These are phyloP conservation scores for Epizoanthus ramosus DNA, from an alignment of 92 coral and sea anemone genomes.

Conservation along the genomic window DNA sequence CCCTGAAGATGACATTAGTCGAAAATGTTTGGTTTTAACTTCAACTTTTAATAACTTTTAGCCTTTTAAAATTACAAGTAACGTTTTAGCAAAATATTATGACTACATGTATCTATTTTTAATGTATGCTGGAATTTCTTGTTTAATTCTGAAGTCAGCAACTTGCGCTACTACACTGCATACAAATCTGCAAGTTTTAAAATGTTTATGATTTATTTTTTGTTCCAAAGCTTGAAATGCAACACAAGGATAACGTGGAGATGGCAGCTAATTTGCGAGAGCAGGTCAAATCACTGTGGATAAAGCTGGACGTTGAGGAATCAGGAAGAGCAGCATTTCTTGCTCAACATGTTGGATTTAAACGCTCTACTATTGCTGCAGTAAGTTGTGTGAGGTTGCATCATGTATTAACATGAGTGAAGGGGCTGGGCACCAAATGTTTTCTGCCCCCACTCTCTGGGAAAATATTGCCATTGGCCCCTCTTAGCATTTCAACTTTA, in stretches of 20 bases:
- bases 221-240: slow-evolving; percentile 69
- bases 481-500: too few relatives aligned
- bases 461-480: too few relatives aligned
- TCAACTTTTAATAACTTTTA: too few relatives aligned
- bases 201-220: background rate
- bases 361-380: slow-evolving; percentile 72
- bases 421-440: background rate
- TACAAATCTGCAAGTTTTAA: background rate
- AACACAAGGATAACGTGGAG: slow-evolving; percentile 61
- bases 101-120: too few relatives aligned
- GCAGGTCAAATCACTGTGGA: slow-evolving; percentile 76
- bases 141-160: background rate
- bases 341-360: slow-evolving; percentile 70
- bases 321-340: slow-evolving; percentile 62
- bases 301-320: slow-evolving; percentile 78
- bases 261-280: slow-evolving; percentile 74
- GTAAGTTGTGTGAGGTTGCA: slow-evolving; percentile 42
- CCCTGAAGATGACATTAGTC: too few relatives aligned
- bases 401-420: background rate
- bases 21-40: too few relatives aligned
- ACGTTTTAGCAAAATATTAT: too few relatives aligned
- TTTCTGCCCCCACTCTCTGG: background rate
- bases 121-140: too few relatives aligned
- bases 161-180: background rate
- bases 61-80: too few relatives aligned